Evolutionary conservation across 37 sponge, comb jelly and placozoan species (phyloP), one percentile per base, ranked within the genome.

Genomic region (Cladorhizidae sp.): DNA sequence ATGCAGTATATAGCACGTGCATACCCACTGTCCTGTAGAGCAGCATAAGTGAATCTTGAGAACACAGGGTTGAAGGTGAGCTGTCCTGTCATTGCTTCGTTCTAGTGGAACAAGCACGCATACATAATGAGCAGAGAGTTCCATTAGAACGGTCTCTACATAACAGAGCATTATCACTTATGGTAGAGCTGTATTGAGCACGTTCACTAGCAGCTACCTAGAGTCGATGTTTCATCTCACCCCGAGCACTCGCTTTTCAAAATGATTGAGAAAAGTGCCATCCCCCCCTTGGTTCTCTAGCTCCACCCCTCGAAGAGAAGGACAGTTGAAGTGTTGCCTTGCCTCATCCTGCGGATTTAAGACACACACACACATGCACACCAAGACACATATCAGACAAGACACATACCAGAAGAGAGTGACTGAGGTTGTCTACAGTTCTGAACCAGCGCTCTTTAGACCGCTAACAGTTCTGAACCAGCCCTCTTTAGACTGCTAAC

Each of bases 231-330:
- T 45, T 37, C 5, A 31, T 2, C 70, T 78, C 35, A 92, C 92
- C 41, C 82, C 90, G 22, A 89, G 58, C 25, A 89, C 68, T 43
- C 95, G 87, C 83, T 87, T 85, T 80, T 94, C 95, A 89, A 91
- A 94, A 79, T 94, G 95, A 38, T 69, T 80, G 39, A 84, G 35
- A 0, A 31, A 52, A 59, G 95, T 91, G 33, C 81, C 92, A 28
- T 14, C 40, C 11, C 80, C 86, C n/a, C 95, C 95, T 81, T 94
- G 92, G 74, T 88, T 85, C 92, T 94, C 95, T 45, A 94, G 77
- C 77, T 91, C 92, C 33, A 83, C 84, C 23, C 95, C 95, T 36
- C 20, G 40, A 57, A 94, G 69, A 28, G 35, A 59, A 20, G 82
- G 55, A 59, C 91, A 94, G 67, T 77, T 64, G 63, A 94, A 94